These are phyloP conservation scores for Chroicocephalus ridibundus DNA, from an alignment of 2,113 vertebrate genomes.

Conservation along the genomic window DNA sequence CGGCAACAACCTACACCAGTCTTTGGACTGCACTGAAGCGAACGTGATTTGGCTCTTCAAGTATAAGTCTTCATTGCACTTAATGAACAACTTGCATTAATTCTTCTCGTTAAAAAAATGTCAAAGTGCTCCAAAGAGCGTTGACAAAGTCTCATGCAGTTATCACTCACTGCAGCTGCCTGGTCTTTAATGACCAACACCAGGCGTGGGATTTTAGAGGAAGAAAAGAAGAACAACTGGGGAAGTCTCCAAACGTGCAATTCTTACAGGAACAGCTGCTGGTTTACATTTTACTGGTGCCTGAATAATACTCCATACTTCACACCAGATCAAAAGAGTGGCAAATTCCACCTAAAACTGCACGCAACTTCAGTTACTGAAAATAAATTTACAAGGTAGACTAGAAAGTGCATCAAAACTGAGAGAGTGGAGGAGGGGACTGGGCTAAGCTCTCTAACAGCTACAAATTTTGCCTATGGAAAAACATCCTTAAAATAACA, in stretches of 20 bases:
- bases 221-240: neutral
- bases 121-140: neutral
- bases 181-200: neutral
- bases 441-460: neutral
- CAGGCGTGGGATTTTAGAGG: neutral
- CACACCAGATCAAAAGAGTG: neutral
- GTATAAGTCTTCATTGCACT: neutral
- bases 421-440: neutral
- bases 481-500: neutral
- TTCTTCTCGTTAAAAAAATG: neutral
- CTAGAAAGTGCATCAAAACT: neutral
- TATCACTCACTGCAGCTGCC: neutral
- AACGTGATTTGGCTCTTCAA: neutral
- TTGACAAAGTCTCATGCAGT: neutral
- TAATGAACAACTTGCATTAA: neutral
- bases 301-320: fast-evolving
- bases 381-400: neutral
- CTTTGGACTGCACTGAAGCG: neutral
- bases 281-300: neutral
- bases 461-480: neutral
- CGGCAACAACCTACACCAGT: neutral
- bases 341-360: neutral
- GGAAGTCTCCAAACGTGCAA: neutral
- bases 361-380: neutral
- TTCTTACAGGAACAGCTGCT: neutral